Evolutionary conservation across 2,113 vertebrate genomes (phyloP), one percentile per base, ranked within the genome.

Genomic region (Nematolebias whitei): DNA sequence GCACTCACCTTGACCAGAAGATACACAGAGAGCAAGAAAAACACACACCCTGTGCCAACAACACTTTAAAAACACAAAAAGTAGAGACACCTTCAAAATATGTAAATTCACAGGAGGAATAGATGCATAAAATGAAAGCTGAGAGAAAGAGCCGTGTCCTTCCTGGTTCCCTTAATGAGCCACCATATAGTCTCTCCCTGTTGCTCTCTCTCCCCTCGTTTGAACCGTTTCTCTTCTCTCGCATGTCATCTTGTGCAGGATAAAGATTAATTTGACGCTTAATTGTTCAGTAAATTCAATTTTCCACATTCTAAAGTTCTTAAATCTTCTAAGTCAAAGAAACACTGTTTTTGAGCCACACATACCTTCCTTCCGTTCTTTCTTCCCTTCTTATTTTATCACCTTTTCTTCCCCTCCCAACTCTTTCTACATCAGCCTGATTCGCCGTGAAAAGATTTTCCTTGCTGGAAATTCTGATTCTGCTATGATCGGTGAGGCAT

Each of bases 401-500:
- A 35, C 66, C 40, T 68, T 68, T 47, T 63, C 72, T 22, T 55
- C 63, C 74, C 70, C 68, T 62, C 74, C 15, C 44, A n/a, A 5
- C 44, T 93, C 78, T 95, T 95, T 94, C 94, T 95, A 93, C 94
- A 90, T 94, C 94, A 94, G 94, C 56, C 95, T 98, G 98, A 99
- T 98, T 98, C 95, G 89, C 95, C 96, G 93, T 98, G 96, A 99
- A 98, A 98, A 99, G 96, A 97, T 98, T 98, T 98, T 97, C 95
- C 96, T 98, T 96, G 96, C 95, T 97, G 96, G 96, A 98, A 98
- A 99, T 97, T 97, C 95, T 95, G 95, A 98, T 98, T 98, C 95
- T 88, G 85, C 96, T 96, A 95, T 98, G 97, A 98, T 98, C 96
- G 94, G 93, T 95, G 95, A 99, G 94, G 95, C 96, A 97, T 99